Evolutionary conservation across 2,113 vertebrate genomes (phyloP).

Genomic region (Corythornis vintsioides): DNA sequence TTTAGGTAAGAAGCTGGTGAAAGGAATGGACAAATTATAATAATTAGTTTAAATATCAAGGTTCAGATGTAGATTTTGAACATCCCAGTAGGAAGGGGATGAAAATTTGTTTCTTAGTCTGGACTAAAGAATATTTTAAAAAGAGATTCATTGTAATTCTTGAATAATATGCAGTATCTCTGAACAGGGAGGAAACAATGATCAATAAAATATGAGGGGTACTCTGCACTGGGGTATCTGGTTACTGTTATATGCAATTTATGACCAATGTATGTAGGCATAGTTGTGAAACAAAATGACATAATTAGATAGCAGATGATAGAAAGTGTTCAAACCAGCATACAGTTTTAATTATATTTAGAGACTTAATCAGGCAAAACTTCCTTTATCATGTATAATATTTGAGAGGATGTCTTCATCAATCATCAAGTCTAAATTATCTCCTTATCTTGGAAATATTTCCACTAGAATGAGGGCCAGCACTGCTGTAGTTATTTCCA

Average conservation of each 20-base stretch:
- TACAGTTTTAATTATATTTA: background rate
- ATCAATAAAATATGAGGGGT: background rate
- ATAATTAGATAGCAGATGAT: background rate
- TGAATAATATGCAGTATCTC: background rate
- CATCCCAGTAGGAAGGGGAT: background rate
- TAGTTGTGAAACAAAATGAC: background rate
- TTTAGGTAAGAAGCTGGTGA: background rate
- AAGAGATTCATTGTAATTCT: background rate
- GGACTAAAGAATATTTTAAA: background rate
- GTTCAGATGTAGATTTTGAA: background rate
- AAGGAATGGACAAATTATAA: background rate
- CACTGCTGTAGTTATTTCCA: slow-evolving; percentile 31
- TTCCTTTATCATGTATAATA: background rate
- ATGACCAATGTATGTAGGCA: background rate
- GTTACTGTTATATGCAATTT: background rate
- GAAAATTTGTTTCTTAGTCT: background rate
- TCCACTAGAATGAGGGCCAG: background rate
- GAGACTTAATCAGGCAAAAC: background rate
- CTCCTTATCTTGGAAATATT: background rate
- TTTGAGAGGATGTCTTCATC: background rate
- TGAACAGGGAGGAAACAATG: background rate
- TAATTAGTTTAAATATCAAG: background rate
- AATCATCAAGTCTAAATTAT: background rate
- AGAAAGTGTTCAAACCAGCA: background rate
- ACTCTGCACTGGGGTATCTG: background rate